Evolutionary conservation across 2,797 vertebrate genomes (phyloP).

Genomic region (Sorex maritimensis): DNA sequence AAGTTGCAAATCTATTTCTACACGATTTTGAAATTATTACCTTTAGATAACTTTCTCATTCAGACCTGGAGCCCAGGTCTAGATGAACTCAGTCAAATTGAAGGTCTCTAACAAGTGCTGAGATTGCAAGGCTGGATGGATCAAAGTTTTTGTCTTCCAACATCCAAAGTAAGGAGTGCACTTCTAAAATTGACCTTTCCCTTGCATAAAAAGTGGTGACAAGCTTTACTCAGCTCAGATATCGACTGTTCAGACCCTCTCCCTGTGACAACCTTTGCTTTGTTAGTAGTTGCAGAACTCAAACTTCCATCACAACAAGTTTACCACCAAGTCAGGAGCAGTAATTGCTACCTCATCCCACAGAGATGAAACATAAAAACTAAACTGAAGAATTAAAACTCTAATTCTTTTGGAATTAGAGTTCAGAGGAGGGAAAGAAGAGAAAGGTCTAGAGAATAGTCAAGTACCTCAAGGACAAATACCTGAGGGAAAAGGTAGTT

Average conservation of each 20-base stretch:
- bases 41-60: conserved; percentile 44
- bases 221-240: not conserved
- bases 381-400: not conserved
- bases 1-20: conserved; percentile 57
- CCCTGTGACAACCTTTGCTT: not conserved
- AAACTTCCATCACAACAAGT: not conserved
- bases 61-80: not conserved
- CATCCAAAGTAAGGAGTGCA: not conserved
- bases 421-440: not conserved
- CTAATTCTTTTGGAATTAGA: not conserved
- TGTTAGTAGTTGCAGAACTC: not conserved
- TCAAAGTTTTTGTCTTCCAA: not conserved
- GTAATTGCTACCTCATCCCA: not conserved
- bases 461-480: not conserved
- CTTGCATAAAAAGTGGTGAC: not conserved
- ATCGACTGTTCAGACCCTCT: not conserved
- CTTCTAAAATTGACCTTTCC: not conserved
- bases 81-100: not conserved
- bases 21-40: conserved; percentile 28
- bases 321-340: not conserved
- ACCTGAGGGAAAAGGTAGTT: not conserved
- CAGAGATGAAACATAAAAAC: not conserved
- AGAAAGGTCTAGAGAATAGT: not conserved
- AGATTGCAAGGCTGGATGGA: not conserved
- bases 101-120: not conserved